phyloP scores from a whole-genome alignment of 1,140 invertebrate species.

The Drosophila rufa region DNA sequence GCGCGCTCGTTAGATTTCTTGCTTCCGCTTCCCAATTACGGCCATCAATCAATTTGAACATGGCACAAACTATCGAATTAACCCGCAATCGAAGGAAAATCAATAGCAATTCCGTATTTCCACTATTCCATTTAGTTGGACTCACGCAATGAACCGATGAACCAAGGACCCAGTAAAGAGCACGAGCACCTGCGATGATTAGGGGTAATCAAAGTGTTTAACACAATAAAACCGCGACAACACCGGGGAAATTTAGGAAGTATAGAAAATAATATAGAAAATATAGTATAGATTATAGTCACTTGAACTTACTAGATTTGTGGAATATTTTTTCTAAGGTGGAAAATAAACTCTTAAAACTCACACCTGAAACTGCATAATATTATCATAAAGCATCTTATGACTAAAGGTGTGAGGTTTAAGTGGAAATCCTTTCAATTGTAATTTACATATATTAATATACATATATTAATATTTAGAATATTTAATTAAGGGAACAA shows the following conservation, averaged over 20 bases:
- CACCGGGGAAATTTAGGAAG: neutral
- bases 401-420: neutral
- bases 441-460: neutral
- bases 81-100: constrained; percentile 48
- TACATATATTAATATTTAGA: neutral
- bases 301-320: no score
- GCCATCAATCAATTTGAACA: constrained; percentile 68
- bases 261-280: no score
- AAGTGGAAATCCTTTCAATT: neutral
- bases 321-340: neutral
- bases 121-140: constrained; percentile 30
- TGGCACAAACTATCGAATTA: constrained; percentile 32
- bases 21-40: constrained; percentile 53
- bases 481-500: neutral
- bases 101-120: constrained; percentile 54
- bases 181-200: constrained; percentile 53
- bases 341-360: no score
- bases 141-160: constrained; percentile 28
- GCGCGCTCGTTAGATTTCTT: constrained; percentile 23
- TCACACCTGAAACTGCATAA: neutral
- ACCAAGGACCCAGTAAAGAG: constrained; percentile 14
- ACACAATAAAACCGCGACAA: constrained; percentile 36
- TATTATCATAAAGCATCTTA: neutral
- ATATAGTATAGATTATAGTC: no score
- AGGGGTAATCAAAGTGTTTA: constrained; percentile 72